Conservation (phyloP, 2,888 invertebrate genomes). For the Megalurothrips usitatus region DNA sequence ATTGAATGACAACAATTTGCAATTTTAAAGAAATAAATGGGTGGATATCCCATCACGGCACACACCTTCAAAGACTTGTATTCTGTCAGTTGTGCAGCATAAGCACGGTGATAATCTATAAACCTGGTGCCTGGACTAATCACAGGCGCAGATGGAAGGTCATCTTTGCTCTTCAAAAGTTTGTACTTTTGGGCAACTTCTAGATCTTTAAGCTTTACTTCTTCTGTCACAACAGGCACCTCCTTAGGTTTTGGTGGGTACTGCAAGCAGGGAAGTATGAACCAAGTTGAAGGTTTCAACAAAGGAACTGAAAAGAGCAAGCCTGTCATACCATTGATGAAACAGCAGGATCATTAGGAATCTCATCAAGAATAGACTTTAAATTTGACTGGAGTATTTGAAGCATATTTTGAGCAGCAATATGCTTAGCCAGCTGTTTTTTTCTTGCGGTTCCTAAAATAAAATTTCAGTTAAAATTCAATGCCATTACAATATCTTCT, state of each 20-base stretch:
- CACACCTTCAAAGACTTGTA: background rate
- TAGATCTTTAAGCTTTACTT: background rate
- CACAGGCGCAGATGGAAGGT: background rate
- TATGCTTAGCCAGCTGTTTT: background rate
- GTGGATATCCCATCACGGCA: too few species aligned
- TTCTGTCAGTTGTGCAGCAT: background rate
- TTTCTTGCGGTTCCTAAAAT: background rate
- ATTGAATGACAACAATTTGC: too few species aligned
- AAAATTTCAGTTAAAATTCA: background rate
- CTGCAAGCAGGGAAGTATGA: background rate
- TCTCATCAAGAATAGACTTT: background rate
- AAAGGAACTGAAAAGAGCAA: background rate
- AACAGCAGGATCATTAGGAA: slow-evolving; percentile 5
- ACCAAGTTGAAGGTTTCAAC: background rate
- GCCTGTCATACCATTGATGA: background rate
- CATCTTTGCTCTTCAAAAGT: background rate
- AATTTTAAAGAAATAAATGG: too few species aligned
- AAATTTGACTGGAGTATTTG: background rate
- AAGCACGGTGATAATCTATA: background rate
- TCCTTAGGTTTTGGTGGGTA: background rate
- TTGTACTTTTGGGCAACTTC: background rate
- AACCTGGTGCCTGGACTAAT: background rate
- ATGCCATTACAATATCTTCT: background rate
- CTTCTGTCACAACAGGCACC: background rate
- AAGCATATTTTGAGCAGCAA: background rate